phyloP scores from a whole-genome alignment of 2,797 vertebrate genomes.

The Eurystomus glaucurus region DNA sequence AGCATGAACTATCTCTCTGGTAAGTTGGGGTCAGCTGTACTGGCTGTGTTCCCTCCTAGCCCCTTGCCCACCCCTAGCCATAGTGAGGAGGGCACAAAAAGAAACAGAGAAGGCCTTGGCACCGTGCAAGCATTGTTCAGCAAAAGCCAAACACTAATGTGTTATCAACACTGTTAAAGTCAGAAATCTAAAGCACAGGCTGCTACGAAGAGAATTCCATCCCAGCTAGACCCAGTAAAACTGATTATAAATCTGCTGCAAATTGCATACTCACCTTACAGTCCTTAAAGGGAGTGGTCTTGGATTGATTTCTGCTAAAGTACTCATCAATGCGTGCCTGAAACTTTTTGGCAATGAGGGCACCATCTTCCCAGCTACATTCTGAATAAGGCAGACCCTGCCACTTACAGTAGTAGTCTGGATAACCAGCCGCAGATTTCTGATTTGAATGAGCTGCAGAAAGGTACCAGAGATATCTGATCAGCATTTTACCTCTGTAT shows the following conservation, averaged over 20 bases:
- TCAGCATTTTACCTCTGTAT: background rate
- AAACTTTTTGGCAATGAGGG: slow-evolving; percentile 94
- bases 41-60: background rate
- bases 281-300: slow-evolving; percentile 95
- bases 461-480: slow-evolving; percentile 3
- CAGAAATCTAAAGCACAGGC: background rate
- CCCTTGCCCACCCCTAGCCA: too few species aligned
- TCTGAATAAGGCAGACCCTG: slow-evolving; percentile 97
- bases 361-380: slow-evolving; percentile 99
- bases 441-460: slow-evolving; percentile 96
- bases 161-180: background rate
- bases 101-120: background rate
- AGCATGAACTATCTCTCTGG: background rate
- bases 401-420: slow-evolving; percentile 99
- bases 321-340: slow-evolving; percentile 95
- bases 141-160: background rate
- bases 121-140: background rate
- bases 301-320: slow-evolving; percentile 95
- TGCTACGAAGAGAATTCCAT: background rate
- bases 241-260: background rate
- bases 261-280: slow-evolving; percentile 90
- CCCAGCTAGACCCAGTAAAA: background rate
- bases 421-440: slow-evolving; percentile 96
- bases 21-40: background rate
- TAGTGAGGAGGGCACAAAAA: background rate